Evolutionary conservation across 2,888 invertebrate genomes (phyloP).

Genomic region (Cantharis lateralis): DNA sequence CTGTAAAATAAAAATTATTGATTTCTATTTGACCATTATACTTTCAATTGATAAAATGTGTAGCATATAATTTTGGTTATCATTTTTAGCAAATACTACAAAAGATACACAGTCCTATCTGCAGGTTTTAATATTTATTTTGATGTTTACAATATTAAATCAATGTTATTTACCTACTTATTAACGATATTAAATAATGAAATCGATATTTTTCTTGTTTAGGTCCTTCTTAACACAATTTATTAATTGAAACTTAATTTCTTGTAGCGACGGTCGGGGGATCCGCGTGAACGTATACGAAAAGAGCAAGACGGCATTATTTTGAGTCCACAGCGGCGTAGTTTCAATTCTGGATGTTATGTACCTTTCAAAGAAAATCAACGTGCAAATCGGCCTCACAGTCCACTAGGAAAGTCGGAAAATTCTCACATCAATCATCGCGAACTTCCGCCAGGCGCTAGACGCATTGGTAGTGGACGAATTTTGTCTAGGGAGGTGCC

Average conservation of each 20-base stretch:
- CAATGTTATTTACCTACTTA: neutral
- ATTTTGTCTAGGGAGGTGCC: conserved; percentile 60
- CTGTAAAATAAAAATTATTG: neutral
- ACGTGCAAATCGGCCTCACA: conserved; percentile 44
- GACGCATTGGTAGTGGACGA: conserved; percentile 86
- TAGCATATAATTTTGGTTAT: neutral
- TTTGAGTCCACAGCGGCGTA: conserved; percentile 82
- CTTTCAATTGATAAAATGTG: neutral
- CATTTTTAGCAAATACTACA: neutral
- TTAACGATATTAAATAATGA: neutral
- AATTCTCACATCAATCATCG: conserved; percentile 44
- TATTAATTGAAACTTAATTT: neutral
- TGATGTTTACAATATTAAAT: neutral
- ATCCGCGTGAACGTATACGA: conserved; percentile 76
- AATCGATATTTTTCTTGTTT: neutral
- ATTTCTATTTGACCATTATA: neutral
- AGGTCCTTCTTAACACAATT: neutral
- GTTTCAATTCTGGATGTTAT: conserved; percentile 86
- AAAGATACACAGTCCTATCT: neutral
- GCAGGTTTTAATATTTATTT: neutral
- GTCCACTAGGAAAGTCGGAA: conserved; percentile 32
- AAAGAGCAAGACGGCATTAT: conserved; percentile 85
- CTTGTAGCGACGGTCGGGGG: conserved; percentile 61
- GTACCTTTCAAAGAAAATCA: conserved; percentile 62
- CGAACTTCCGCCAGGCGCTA: conserved; percentile 50